Evolutionary conservation across 2,113 vertebrate genomes (phyloP).

Genomic region (Tragelaphus strepsiceros): DNA sequence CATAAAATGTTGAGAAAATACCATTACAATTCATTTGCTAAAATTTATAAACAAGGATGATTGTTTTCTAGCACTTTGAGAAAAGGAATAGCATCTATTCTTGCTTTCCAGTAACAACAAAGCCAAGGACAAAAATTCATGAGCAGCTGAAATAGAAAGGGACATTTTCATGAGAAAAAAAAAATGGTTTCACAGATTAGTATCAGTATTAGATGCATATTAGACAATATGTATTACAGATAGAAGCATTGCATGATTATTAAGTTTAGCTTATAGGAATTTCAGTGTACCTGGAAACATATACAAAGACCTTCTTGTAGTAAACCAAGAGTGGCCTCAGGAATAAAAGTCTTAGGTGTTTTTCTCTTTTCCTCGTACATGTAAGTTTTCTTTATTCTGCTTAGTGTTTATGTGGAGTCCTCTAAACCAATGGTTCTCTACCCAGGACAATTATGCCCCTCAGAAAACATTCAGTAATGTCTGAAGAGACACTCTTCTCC

Average conservation of each 20-base stretch:
- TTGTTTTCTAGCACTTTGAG: not conserved
- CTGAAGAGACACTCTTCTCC: not conserved
- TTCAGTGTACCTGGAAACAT: not conserved
- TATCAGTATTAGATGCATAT: not conserved
- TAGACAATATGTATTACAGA: not conserved
- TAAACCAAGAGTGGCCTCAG: not conserved
- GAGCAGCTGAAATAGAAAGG: not conserved
- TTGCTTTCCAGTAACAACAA: not conserved
- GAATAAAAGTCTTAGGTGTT: not conserved
- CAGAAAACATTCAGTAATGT: not conserved
- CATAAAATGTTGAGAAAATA: not conserved
- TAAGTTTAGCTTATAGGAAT: not conserved
- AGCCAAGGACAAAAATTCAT: not conserved
- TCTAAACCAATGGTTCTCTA: not conserved
- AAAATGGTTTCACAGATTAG: not conserved
- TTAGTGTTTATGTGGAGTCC: not conserved
- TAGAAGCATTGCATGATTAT: not conserved
- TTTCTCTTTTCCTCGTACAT: not conserved
- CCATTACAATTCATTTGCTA: not conserved
- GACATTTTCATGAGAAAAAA: not conserved
- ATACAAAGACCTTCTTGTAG: not conserved
- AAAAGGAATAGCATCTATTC: not conserved
- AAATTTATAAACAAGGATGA: not conserved
- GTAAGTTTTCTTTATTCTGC: not conserved
- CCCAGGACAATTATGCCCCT: not conserved